Evolutionary conservation across 2,797 vertebrate species (phyloP).

Genomic region (Lates japonicus): DNA sequence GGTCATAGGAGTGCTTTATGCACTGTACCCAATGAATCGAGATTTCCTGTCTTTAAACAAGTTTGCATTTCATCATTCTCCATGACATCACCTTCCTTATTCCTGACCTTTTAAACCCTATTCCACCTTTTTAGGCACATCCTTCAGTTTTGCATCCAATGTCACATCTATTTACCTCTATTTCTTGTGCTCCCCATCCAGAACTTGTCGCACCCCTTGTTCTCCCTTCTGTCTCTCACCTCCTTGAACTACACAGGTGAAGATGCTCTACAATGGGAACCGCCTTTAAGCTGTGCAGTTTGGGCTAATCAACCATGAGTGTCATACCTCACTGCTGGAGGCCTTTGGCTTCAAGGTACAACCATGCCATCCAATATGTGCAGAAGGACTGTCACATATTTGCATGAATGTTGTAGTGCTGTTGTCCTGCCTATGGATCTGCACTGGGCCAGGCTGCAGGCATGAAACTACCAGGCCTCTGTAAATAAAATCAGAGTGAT

Average conservation of each 20-base stretch:
- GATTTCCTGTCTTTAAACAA: conserved; percentile 76
- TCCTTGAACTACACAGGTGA: conserved; percentile 66
- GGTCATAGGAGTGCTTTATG: conserved; percentile 75
- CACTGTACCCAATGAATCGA: conserved; percentile 79
- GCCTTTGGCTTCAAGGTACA: conserved; percentile 93
- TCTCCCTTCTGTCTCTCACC: conserved; percentile 11
- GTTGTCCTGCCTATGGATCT: neutral
- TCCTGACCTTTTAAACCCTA: conserved; percentile 28
- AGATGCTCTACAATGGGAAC: conserved; percentile 96
- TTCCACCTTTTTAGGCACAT: neutral
- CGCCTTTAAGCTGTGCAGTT: conserved; percentile 95
- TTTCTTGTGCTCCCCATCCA: neutral
- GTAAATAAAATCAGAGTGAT: neutral
- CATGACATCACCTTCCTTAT: conserved; percentile 67
- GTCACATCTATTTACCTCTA: neutral
- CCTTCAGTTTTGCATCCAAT: conserved; percentile 16
- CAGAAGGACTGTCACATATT: neutral
- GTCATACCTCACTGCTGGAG: conserved; percentile 96
- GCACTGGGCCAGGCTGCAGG: no score
- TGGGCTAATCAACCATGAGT: conserved; percentile 92
- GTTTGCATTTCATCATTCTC: conserved; percentile 72
- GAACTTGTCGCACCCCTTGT: conserved; percentile 7
- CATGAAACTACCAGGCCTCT: neutral
- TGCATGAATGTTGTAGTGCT: neutral
- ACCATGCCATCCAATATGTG: neutral